Percentiles rank a stretch among this genome's conserved stretches.
These are phyloP conservation scores for Eristalis tenax DNA, from an alignment of 2,888 invertebrate species.

Conservation along the genomic window DNA sequence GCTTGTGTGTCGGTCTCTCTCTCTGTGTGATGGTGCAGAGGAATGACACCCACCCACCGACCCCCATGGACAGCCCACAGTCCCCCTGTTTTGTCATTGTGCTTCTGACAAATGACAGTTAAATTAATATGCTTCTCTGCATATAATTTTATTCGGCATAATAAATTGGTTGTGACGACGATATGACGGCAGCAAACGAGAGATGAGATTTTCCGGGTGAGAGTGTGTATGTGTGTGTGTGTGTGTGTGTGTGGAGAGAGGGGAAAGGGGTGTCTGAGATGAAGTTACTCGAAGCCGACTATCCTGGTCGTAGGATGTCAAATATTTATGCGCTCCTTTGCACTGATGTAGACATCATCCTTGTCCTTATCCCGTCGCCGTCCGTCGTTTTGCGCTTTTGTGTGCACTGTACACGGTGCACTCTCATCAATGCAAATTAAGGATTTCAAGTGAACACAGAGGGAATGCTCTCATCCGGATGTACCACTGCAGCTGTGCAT, in stretches of 20 bases:
- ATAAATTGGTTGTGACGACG: constrained; percentile 69
- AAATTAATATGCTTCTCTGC: constrained; percentile 70
- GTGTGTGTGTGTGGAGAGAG: neutral
- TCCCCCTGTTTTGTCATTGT: neutral
- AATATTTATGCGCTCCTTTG: constrained; percentile 64
- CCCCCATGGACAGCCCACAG: neutral
- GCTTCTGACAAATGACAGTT: constrained; percentile 71
- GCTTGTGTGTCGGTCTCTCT: neutral
- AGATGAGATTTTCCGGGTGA: neutral
- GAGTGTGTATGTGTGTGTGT: neutral
- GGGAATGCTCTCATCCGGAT: constrained; percentile 28
- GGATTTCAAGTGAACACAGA: constrained; percentile 41
- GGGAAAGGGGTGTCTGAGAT: constrained; percentile 53
- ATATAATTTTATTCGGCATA: constrained; percentile 71
- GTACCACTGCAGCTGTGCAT: constrained; percentile 7
- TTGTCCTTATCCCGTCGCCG: neutral
- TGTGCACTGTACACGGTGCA: neutral
- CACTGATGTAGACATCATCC: constrained; percentile 41
- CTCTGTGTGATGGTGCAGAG: neutral
- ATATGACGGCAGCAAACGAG: neutral
- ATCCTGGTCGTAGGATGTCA: constrained; percentile 37
- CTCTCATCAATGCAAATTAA: constrained; percentile 71
- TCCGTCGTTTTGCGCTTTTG: constrained; percentile 4
- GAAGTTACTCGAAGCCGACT: constrained; percentile 27
- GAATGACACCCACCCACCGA: neutral